phyloP scores from a whole-genome alignment of 2,113 vertebrate species.

The Zosterops borbonicus region DNA sequence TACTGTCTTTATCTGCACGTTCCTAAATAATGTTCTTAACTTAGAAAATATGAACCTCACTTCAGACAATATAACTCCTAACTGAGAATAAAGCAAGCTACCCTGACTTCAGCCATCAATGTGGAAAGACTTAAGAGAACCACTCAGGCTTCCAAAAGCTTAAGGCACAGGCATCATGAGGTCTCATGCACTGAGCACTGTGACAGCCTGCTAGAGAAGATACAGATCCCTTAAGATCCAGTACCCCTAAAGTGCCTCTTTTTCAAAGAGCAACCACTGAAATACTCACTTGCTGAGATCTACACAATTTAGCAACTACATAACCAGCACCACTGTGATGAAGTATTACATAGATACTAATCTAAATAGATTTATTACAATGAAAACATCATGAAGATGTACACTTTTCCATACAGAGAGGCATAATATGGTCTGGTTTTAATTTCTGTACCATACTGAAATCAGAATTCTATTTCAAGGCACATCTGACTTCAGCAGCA shows the following conservation, averaged over 20 bases:
- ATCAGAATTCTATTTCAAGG: not conserved
- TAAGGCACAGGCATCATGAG: not conserved
- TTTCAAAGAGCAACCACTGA: not conserved
- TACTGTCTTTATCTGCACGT: not conserved
- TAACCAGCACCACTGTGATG: not conserved
- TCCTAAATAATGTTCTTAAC: not conserved
- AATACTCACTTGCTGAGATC: not conserved
- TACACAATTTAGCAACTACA: not conserved
- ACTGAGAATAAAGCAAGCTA: not conserved
- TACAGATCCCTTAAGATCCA: not conserved
- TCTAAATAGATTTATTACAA: not conserved
- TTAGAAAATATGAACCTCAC: not conserved
- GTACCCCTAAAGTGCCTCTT: not conserved
- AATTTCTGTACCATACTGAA: not conserved
- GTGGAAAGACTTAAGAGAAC: not conserved
- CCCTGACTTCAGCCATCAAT: not conserved
- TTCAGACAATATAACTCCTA: not conserved
- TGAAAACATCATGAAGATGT: not conserved
- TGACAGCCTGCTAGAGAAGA: not conserved
- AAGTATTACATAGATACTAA: not conserved
- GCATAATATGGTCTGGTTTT: not conserved
- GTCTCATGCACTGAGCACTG: not conserved
- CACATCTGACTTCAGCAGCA: not conserved
- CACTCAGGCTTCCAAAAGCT: not conserved
- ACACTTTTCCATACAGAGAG: not conserved